Evolutionary conservation across 2,888 invertebrate species (phyloP), one percentile per base, ranked within the genome.

Genomic region (Macrostomum cliftonense): DNA sequence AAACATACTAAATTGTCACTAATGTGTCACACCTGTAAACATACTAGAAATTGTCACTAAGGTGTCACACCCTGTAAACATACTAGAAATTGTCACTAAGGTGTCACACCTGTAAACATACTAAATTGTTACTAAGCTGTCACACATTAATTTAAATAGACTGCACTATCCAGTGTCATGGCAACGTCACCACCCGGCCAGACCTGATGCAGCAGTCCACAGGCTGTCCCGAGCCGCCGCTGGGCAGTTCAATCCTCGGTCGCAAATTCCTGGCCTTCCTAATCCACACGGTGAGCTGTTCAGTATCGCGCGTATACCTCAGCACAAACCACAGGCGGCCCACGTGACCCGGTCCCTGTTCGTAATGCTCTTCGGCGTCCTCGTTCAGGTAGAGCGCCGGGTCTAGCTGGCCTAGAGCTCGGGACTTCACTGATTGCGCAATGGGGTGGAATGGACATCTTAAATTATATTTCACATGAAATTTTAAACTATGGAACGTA

Each of bases 251-350:
- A 7, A 17, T 2, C 11, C 36, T 16, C 2, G 19, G 19, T 14
- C 47, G 46, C 13, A 48, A 28, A 48, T 48, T 48, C 28, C 48
- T 48, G 12, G 48, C 48, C 19, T 48, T 48, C 13, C 16, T 4
- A n/a, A 48, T n/a, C 13, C 16, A 16, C 16, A 48, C 20, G 16
- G 45, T 20, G 2, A 48, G n/a, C 46, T 48, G 46, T 11, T 48
- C 48, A 19, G 45, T 13, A 9, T 48, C 47, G 4, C 14, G 14
- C 14, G 17, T 12, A 19, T 48, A 48, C 4, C n/a, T 4, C 4
- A 48, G 14, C 16, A 17, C 17, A 21, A 48, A 48, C 48, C 48
- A 48, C 17, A 48, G 45, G 13, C 48, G 47, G 12, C 48, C 48
- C n/a, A 48, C n/a, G 47, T 48, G 48, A 5, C 48, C 48, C 2